Percentiles rank a stretch among this genome's conserved stretches.
Conservation (phyloP, 2,113 vertebrate species). For the Catharus bicknelli region DNA sequence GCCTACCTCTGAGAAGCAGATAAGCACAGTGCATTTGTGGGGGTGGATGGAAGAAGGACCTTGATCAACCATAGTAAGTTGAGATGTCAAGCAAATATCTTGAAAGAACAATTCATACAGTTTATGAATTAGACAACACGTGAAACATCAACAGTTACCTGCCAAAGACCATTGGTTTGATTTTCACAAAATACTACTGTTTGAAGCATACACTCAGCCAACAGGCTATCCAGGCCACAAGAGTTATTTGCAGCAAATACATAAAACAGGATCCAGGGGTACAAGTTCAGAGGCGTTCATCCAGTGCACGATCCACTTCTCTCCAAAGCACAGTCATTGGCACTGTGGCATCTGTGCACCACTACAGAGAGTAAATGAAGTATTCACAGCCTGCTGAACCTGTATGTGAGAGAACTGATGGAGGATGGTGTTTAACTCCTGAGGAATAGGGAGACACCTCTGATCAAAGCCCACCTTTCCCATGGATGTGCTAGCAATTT, state of each 20-base stretch:
- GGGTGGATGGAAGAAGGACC: accelerated
- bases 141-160: neutral
- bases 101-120: neutral
- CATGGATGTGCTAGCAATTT: neutral
- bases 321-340: neutral
- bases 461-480: neutral
- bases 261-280: neutral
- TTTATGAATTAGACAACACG: neutral
- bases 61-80: neutral
- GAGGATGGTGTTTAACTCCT: neutral
- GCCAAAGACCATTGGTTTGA: neutral
- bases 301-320: neutral
- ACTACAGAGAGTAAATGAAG: neutral
- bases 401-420: neutral
- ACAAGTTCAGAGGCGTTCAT: neutral
- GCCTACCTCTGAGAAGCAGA: neutral
- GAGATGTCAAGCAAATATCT: neutral
- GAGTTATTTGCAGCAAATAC: neutral
- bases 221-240: neutral
- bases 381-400: neutral
- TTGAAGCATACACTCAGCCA: neutral
- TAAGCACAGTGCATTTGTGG: neutral
- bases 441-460: neutral
- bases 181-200: neutral
- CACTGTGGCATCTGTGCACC: neutral